phyloP scores from a whole-genome alignment of 1,140 invertebrate genomes.

The Drosophila parabipectinata region DNA sequence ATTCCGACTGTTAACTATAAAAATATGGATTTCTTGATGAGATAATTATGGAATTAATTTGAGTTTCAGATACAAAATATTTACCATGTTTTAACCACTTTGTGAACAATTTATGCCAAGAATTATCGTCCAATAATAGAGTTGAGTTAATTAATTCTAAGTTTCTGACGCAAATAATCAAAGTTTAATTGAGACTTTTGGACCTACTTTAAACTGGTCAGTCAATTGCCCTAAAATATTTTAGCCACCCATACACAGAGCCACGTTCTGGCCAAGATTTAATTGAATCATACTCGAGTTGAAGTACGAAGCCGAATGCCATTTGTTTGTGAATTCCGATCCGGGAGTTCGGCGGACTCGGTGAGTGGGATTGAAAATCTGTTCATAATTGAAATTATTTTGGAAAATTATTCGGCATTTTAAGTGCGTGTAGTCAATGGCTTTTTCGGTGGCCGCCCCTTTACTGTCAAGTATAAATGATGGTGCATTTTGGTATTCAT shows the following conservation, averaged over 20 bases:
- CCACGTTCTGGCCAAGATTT: slow-evolving; percentile 29
- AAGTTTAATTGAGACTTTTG: not conserved
- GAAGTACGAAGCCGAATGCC: slow-evolving; percentile 51
- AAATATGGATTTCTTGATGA: too few relatives aligned
- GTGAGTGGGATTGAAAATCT: slow-evolving; percentile 37
- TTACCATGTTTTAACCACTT: not conserved
- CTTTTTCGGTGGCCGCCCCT: slow-evolving; percentile 9
- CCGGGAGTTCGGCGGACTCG: not conserved
- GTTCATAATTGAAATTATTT: slow-evolving; percentile 73
- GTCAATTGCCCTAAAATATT: slow-evolving; percentile 34
- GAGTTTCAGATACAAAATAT: not conserved
- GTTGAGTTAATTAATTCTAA: slow-evolving; percentile 24
- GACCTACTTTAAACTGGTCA: slow-evolving; percentile 28
- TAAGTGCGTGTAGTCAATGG: slow-evolving; percentile 41
- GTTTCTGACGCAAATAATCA: not conserved
- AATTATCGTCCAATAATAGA: not conserved
- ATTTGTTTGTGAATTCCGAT: slow-evolving; percentile 39
- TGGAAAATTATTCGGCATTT: slow-evolving; percentile 58
- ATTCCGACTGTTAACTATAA: too few relatives aligned
- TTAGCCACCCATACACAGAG: slow-evolving; percentile 19
- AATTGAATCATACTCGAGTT: slow-evolving; percentile 74
- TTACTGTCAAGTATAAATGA: slow-evolving; percentile 44
- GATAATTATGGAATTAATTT: not conserved
- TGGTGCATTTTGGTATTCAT: slow-evolving; percentile 37
- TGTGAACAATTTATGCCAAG: not conserved